Evolutionary conservation across 2,113 vertebrate genomes (phyloP).

Genomic region (Chaetodon auriga): DNA sequence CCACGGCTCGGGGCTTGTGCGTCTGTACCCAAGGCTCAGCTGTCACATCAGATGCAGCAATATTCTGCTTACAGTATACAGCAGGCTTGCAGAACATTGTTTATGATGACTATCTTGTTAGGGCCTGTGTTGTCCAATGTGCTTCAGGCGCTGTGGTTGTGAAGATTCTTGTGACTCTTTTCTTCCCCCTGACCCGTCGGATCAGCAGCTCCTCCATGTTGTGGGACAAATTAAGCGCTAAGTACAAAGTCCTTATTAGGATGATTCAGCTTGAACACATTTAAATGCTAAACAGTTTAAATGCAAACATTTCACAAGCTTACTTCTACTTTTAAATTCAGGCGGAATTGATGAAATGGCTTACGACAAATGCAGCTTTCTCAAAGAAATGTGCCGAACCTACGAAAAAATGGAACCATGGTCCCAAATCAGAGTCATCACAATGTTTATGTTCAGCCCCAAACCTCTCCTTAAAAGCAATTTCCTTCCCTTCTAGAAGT

Average conservation of each 20-base stretch:
- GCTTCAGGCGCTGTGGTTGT: conserved; percentile 8
- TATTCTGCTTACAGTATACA: conserved; percentile 21
- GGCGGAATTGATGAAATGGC: conserved; percentile 13
- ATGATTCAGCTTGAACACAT: not conserved
- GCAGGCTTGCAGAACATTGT: conserved; percentile 20
- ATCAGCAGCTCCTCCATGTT: conserved; percentile 11
- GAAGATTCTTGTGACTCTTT: not conserved
- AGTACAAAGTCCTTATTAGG: conserved; percentile 10
- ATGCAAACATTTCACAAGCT: conserved; percentile 9
- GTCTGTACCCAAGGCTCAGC: conserved; percentile 18
- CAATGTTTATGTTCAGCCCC: conserved; percentile 54
- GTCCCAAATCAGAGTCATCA: conserved; percentile 53
- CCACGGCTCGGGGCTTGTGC: not conserved
- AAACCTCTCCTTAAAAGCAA: conserved; percentile 66
- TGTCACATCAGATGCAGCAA: conserved; percentile 42
- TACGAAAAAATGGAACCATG: not conserved
- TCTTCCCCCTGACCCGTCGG: not conserved
- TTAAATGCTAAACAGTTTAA: not conserved
- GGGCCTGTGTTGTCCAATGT: conserved; percentile 12
- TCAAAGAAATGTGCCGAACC: conserved; percentile 18
- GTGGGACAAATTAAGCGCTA: not conserved
- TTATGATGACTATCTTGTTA: conserved; percentile 40
- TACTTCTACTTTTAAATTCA: conserved; percentile 14
- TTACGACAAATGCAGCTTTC: not conserved
- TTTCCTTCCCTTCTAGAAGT: conserved; percentile 58